Percentiles rank a stretch among this genome's conserved stretches.
phyloP scores from a whole-genome alignment of 2,113 vertebrate species.

The Gallinago undulata region DNA sequence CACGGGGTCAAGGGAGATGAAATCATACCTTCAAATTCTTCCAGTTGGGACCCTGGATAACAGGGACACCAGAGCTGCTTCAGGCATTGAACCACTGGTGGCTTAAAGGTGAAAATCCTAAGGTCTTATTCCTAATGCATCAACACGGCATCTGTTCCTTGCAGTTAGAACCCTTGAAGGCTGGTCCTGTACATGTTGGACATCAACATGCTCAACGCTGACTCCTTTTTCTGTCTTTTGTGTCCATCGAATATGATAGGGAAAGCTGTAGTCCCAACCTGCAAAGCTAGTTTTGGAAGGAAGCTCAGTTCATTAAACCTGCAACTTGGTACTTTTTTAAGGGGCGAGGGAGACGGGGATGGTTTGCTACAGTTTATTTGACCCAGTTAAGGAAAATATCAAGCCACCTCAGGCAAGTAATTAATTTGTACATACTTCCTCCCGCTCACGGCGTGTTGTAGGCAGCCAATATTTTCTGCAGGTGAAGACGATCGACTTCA shows the following conservation, averaged over 20 bases:
- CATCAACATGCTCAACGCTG: rapidly evolving
- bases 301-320: neutral
- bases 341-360: neutral
- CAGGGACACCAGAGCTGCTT: neutral
- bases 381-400: conserved; percentile 60
- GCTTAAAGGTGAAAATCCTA: neutral
- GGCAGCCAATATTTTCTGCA: neutral
- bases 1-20: neutral
- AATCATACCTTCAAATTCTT: neutral
- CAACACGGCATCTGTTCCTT: neutral
- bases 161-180: neutral
- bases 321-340: neutral
- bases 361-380: conserved; percentile 53
- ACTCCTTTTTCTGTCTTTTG: neutral
- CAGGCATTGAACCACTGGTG: neutral
- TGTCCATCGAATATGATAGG: neutral
- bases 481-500: neutral
- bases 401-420: conserved; percentile 41
- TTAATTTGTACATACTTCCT: conserved; percentile 47
- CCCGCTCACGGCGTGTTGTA: neutral
- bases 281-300: neutral
- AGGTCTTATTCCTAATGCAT: neutral
- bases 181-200: rapidly evolving
- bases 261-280: neutral
- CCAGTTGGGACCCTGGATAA: neutral